Conservation (phyloP, 2,888 invertebrate genomes). For the Empis livida region DNA sequence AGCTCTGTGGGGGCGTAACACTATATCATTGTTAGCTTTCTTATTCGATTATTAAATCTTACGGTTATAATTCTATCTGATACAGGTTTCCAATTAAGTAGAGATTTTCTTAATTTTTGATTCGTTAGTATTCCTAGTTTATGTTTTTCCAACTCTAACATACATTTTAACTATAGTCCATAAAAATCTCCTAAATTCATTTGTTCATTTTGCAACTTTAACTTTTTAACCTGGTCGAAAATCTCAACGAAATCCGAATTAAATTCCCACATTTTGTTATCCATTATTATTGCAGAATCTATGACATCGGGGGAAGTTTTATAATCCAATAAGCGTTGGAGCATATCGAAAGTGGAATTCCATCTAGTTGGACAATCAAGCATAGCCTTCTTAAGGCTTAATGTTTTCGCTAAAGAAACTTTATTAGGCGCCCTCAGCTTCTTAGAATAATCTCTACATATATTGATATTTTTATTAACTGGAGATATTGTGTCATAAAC, state of each 20-base stretch:
- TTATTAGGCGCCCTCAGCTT: background rate
- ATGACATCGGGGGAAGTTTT: background rate
- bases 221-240: constrained; percentile 1
- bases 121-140: too few species aligned
- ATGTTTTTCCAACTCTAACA: background rate
- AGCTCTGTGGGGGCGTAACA: background rate
- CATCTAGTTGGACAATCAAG: background rate
- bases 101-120: background rate
- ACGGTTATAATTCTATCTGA: background rate
- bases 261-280: background rate
- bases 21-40: background rate
- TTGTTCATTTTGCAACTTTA: background rate
- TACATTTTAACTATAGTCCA: background rate
- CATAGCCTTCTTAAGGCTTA: background rate
- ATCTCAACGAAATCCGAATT: background rate
- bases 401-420: background rate
- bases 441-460: background rate
- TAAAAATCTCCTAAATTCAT: background rate
- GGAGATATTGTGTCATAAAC: background rate
- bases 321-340: background rate
- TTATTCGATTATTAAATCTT: background rate
- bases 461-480: constrained; percentile 1
- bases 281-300: background rate
- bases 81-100: background rate
- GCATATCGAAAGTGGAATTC: constrained; percentile 1